Conservation (phyloP, 2,113 vertebrate species). For the Pao palembangensis region DNA sequence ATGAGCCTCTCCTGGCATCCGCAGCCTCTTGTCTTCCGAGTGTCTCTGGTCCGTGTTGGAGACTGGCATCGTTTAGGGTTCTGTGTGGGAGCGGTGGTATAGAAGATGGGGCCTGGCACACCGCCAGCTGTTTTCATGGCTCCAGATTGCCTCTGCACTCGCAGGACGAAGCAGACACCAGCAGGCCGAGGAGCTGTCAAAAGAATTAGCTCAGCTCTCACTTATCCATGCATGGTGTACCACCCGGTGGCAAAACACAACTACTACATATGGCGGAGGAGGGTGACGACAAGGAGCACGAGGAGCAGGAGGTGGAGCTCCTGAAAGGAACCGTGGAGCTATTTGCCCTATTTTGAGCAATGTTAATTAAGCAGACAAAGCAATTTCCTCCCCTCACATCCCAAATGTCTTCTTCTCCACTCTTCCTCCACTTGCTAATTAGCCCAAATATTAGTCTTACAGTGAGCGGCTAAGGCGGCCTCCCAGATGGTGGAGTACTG, state of each 20-base stretch:
- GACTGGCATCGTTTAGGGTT: slow-evolving; percentile 34
- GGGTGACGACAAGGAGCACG: slow-evolving; percentile 33
- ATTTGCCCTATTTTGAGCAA: slow-evolving; percentile 61
- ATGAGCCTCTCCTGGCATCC: no score
- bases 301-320: slow-evolving; percentile 44
- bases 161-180: slow-evolving; percentile 72
- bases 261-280: slow-evolving; percentile 77
- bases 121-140: slow-evolving; percentile 71
- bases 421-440: slow-evolving; percentile 70
- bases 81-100: slow-evolving; percentile 56
- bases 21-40: slow-evolving; percentile 17
- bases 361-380: slow-evolving; percentile 75
- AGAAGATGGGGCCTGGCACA: slow-evolving; percentile 53
- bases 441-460: slow-evolving; percentile 67
- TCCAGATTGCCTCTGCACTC: slow-evolving; percentile 73
- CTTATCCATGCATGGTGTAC: slow-evolving; percentile 82
- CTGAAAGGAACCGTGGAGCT: slow-evolving; percentile 36
- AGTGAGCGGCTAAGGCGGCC: slow-evolving; percentile 46
- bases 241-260: slow-evolving; percentile 87
- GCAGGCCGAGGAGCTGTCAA: slow-evolving; percentile 68
- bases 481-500: slow-evolving; percentile 62
- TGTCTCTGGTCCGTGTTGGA: slow-evolving; percentile 28
- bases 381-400: slow-evolving; percentile 59
- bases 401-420: slow-evolving; percentile 67
- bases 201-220: slow-evolving; percentile 71